Percentiles rank a stretch among this genome's conserved stretches.
Evolutionary conservation across 2,113 vertebrate genomes (phyloP).

Genomic region (Desmodus rotundus): DNA sequence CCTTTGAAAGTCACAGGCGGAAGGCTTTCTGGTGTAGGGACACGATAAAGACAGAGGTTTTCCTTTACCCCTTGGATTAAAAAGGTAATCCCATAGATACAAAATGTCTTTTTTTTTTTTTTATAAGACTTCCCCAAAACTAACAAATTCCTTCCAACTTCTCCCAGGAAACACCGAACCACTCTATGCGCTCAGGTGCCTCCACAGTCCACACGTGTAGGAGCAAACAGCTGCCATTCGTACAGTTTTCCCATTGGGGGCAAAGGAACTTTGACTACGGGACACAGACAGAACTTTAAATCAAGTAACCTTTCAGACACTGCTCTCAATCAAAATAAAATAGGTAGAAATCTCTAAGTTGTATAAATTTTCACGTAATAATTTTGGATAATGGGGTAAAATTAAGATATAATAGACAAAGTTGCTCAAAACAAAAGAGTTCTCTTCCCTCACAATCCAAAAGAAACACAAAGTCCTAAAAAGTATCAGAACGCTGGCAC

Average conservation of each 20-base stretch:
- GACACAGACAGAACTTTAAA: constrained; percentile 49
- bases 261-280: constrained; percentile 39
- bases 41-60: neutral
- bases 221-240: constrained; percentile 9
- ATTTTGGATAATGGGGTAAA: constrained; percentile 29
- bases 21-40: constrained; percentile 23
- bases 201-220: neutral
- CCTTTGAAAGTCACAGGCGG: constrained; percentile 64
- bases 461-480: constrained; percentile 22
- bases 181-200: neutral
- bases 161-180: neutral
- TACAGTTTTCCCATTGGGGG: constrained; percentile 32
- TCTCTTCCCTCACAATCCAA: neutral
- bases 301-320: constrained; percentile 19
- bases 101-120: constrained; percentile 69
- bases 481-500: neutral
- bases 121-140: constrained; percentile 53
- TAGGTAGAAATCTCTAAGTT: neutral
- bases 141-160: constrained; percentile 29
- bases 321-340: neutral
- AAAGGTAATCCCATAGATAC: neutral
- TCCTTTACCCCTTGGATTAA: constrained; percentile 34
- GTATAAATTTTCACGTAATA: neutral
- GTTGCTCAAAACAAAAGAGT: constrained; percentile 19
- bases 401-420: constrained; percentile 56